Base-by-base conservation (phyloP, 1,140 invertebrate genomes). In the Idris sp. region DNA sequence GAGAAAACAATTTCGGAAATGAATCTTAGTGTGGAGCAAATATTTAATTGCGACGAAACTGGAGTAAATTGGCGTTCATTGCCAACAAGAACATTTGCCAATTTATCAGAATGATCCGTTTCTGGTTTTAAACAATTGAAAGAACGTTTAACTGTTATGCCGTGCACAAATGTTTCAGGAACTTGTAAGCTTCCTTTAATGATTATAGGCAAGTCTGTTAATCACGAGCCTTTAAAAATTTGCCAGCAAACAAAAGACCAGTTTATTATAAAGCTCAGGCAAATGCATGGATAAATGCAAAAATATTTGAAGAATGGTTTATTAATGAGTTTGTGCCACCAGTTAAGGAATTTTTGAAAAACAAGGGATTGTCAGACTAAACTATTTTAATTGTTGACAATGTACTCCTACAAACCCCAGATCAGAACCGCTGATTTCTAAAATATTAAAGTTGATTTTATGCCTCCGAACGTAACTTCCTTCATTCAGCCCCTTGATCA, bases 401-500 rank as follows among this genome's bases (percentile, higher is more conserved):
- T 64, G 35, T 49, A n/a, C n/a, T n/a, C 41, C 40, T 2, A 8
- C 16, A 13, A 51, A 78, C 71, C 56, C 49, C 9, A n/a, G 13
- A 31, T 10, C 1, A 7, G 35, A 40, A 2, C 28, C 31, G 1
- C 25, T 69, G n/a, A 36, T 14, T 4, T 10, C 31, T 2, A 72
- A 49, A 76, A 82, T 69, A 83, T 88, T 8, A 81, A 80, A 53
- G 53, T 85, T 2, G 74, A 79, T 16, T 88, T 85, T 77, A 62
- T 89, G 15, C 86, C 87, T 36, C 74, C 84, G 18, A 89, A 89
- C 67, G 83, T 82, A 4, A 88, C 86, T 19, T 76, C 81, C 11
- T 73, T 85, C 35, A 51, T 89, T 6, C 87, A 89, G 64, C 84
- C 86, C 9, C 85, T 88, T 81, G 85, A 89, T 78, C 83, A 86